Evolutionary conservation across 2,888 invertebrate species (phyloP), one percentile per base, ranked within the genome.

Genomic region (Anoncus sp.): DNA sequence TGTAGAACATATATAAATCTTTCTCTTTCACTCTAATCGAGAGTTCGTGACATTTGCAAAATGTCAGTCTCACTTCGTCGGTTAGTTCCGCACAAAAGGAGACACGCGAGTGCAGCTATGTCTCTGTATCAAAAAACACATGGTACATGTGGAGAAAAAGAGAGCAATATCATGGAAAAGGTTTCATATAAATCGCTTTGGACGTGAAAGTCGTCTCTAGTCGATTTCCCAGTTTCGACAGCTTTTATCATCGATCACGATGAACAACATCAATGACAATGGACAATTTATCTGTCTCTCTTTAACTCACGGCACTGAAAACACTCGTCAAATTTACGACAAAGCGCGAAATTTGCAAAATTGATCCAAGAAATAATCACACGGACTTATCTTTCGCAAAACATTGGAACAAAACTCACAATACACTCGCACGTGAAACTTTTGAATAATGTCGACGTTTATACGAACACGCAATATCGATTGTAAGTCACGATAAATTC

Each of bases 1-100:
- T n/a, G n/a, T n/a, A n/a, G n/a, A n/a, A n/a, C n/a, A n/a, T 20
- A 14, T 20, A 43, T 45, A 38, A 55, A 55, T 63, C 38, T 45
- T 47, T 63, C 45, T 63, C 24, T 20, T 71, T 62, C 63, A 16
- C 62, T 72, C 71, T 35, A 40, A 72, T 72, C 72, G 57, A 49
- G 65, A 57, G 57, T 70, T 65, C 67, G 67, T 79, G 78, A 79
- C 75, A 79, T 79, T 79, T 72, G 71, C 63, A 22, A 79, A 79
- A 78, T 78, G 75, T 71, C 75, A 75, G 67, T 71, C 62, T 62
- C 66, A 53, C 74, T 66, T 18, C 18, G 66, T 72, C 62, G 51
- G 67, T 72, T 53, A 63, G 75, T 79, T 75, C 78, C 78, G 75
- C 78, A 49, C 35, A 66, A 47, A 53, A 60, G 38, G 57, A 72